Evolutionary conservation across 2,888 invertebrate genomes (phyloP).

Genomic region (Sepiola atlantica): DNA sequence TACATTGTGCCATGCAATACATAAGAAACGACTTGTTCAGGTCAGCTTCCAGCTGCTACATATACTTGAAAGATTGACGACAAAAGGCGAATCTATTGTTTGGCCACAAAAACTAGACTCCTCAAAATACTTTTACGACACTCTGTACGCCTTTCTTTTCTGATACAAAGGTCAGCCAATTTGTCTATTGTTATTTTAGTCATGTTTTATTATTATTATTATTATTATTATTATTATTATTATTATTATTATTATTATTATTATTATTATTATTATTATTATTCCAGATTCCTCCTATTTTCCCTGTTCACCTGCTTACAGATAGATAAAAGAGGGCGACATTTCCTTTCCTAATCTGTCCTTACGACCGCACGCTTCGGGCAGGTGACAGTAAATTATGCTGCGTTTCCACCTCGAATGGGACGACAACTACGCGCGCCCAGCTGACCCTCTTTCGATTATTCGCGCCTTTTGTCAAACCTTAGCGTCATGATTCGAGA

Average conservation of each 20-base stretch:
- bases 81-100: background rate
- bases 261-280: too few species aligned
- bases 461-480: background rate
- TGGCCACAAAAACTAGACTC: background rate
- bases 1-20: background rate
- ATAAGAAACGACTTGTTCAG: background rate
- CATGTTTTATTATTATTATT: background rate
- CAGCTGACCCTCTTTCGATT: background rate
- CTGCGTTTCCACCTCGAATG: background rate
- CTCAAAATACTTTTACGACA: background rate
- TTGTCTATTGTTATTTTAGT: background rate
- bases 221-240: too few species aligned
- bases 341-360: background rate
- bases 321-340: background rate
- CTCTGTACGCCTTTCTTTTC: background rate
- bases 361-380: background rate
- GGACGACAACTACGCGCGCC: background rate
- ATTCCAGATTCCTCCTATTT: background rate
- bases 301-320: background rate
- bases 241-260: too few species aligned
- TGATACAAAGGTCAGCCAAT: background rate
- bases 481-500: background rate
- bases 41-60: background rate
- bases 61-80: background rate
- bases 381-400: background rate